Base-by-base conservation (phyloP, 2,888 invertebrate genomes). In the Patella pellucida region DNA sequence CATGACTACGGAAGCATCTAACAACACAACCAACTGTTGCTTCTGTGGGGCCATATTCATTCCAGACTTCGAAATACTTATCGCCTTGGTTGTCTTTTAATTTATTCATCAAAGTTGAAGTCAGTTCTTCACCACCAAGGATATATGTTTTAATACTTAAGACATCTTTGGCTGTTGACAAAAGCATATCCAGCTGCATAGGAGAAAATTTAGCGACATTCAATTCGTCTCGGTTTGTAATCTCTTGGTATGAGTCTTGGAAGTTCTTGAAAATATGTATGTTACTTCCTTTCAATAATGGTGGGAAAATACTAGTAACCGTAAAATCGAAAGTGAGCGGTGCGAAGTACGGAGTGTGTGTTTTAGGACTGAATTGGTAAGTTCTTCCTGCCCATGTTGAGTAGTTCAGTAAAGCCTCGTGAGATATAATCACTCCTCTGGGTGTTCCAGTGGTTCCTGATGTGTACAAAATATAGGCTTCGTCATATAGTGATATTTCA, bases 371-470 rank as follows among this genome's bases (percentile, higher is more conserved):
- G 23, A 62, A 62, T 62, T 62, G 19, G 14, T 62, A 62, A 23
- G 5, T 62, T 19, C 62, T 19, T 23, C 19, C 11, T 19, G 62
- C 62, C 62, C 62, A 62, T 23, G 19, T 19, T 12, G 23, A 19
- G 23, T 62, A 62, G 11, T 62, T 62, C 12, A 62, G 62, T 14
- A 62, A 19, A 71, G 12, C 67, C 12, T 11, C n/a, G 23, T 67
- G 41, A 27, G 16, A 67, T 51, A 67, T 56, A 50, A 70, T 51
- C 51, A 70, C 70, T n/a, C 70, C 70, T 23, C 51, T 70, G 7
- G 70, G 70, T 51, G 70, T 50, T 70, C 70, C 70, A 16, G 70
- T 31, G 14, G 70, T 70, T 19, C 70, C 70, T 7, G 70, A 70
- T 19, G 70, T 70, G 52, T 19, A 70, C 19, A 70, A 41, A 16